Evolutionary conservation across 2,797 vertebrate genomes (phyloP), one percentile per base, ranked within the genome.

Genomic region (Coregonus suidteri): DNA sequence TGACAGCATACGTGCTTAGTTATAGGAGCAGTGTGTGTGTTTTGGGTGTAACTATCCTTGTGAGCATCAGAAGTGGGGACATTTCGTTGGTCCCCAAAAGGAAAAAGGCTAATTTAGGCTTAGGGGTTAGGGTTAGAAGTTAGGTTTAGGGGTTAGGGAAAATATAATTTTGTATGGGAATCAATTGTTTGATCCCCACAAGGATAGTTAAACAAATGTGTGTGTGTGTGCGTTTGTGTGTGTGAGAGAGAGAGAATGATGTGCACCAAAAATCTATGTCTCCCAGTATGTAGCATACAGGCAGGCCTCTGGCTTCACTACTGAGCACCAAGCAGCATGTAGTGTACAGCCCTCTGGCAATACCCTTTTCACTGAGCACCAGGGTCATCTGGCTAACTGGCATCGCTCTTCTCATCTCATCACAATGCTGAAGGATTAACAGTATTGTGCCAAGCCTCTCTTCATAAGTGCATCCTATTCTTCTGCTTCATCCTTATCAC

Each of bases 301-400:
- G 25, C 25, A 25, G 86, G 88, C 87, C 88, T 91, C 84, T 69
- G 86, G 90, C 88, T 82, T 77, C 83, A 87, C 90, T 83, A 84
- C 87, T 79, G 18, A 70, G 62, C 91, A 83, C 88, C 91, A 93
- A 92, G 91, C 59, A 64, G 92, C 90, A 76, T 83, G 90, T 81
- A 79, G 83, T 77, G 16, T 73, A 76, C 81, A 88, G 87, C 89
- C 87, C 88, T 91, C 83, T 69, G 86, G 89, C 89, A 83, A 77
- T 84, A 88, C 89, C 88, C 87, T 91, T 86, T 87, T 83, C 85
- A 85, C 87, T 80, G n/a, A 70, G 62, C 91, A 84, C 88, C 92
- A 93, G 93, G 92, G 92, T 93, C 92, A 90, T 88, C 83, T 79
- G 76, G 84, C 79, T 77, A 84, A 86, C 89, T 82, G 79, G 78